These are phyloP conservation scores for Dendrocincla fuliginosa DNA, from an alignment of 2,797 vertebrate species.

Conservation along the genomic window DNA sequence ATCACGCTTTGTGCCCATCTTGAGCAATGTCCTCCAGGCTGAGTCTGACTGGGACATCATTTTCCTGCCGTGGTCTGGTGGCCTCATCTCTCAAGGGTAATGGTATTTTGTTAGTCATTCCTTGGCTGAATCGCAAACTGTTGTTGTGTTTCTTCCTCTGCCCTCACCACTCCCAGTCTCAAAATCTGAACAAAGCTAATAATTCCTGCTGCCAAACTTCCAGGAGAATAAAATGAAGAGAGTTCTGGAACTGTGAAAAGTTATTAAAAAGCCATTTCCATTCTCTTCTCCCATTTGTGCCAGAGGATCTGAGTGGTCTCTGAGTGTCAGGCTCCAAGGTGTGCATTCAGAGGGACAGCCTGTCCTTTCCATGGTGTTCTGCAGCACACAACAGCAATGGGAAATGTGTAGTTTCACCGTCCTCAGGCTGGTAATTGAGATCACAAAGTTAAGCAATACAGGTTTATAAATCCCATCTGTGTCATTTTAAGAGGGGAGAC, in stretches of 20 bases:
- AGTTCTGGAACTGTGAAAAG: neutral
- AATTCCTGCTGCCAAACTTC: neutral
- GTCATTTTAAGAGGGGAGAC: neutral
- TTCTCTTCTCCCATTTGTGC: neutral
- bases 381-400: neutral
- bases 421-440: neutral
- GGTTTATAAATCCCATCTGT: neutral
- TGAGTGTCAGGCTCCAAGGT: neutral
- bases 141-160: neutral
- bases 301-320: neutral
- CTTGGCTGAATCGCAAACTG: neutral
- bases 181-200: neutral
- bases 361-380: neutral
- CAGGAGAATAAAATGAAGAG: neutral
- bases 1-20: neutral
- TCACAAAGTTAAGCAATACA: neutral
- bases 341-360: neutral
- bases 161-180: neutral
- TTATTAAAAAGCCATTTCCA: neutral
- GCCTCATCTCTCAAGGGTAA: neutral
- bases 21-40: neutral
- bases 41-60: neutral
- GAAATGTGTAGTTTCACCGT: neutral
- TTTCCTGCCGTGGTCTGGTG: neutral
- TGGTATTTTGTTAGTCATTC: neutral